A percentile compares a stretch with the other conserved stretches of the same genome.
These are phyloP conservation scores for Siniperca obscura DNA, from an alignment of 2,797 vertebrate species.

Conservation along the genomic window DNA sequence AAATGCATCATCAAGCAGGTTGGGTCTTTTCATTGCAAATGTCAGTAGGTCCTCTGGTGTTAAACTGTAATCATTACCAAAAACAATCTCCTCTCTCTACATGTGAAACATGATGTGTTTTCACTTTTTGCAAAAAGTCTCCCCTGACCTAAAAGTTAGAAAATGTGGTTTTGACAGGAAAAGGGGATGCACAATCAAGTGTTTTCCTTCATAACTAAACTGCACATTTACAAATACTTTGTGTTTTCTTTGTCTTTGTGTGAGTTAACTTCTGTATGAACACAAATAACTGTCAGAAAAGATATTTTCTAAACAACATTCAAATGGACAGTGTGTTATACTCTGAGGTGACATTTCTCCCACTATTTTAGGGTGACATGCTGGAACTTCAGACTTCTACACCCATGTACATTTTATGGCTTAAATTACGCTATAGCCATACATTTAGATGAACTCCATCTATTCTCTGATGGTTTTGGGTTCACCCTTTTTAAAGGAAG, in stretches of 20 bases:
- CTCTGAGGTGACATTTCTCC: neutral
- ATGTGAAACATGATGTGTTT: neutral
- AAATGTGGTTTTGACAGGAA: neutral
- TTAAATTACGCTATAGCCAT: no score
- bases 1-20: conserved; percentile 60
- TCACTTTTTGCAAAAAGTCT: neutral
- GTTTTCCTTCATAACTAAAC: neutral
- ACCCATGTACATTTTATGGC: neutral
- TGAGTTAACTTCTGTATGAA: neutral
- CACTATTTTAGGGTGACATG: neutral
- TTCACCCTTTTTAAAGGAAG: neutral
- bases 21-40: conserved; percentile 54
- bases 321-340: neutral
- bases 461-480: neutral
- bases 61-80: neutral
- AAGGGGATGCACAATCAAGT: neutral
- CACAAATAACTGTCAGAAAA: neutral
- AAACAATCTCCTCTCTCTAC: neutral
- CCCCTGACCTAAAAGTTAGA: neutral
- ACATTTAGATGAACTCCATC: neutral
- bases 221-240: neutral
- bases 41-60: conserved; percentile 43
- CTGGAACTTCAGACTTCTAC: neutral
- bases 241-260: neutral
- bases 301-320: neutral